phyloP scores from a whole-genome alignment of 2,888 invertebrate species.

The Eudasyphora cyanicolor region DNA sequence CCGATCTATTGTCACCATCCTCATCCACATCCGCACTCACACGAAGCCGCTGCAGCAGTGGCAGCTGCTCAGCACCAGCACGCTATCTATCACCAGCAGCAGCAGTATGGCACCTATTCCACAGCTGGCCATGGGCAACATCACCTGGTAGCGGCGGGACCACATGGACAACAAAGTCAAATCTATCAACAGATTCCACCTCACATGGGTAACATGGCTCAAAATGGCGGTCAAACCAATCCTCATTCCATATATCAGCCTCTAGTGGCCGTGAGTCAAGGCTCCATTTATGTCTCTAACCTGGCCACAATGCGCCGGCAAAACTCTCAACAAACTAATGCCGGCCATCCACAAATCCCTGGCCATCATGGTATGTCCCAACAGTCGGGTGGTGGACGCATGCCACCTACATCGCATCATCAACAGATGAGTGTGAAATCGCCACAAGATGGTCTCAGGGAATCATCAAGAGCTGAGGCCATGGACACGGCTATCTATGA shows the following conservation, averaged over 20 bases:
- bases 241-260: conserved; percentile 79
- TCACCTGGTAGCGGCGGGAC: conserved; percentile 69
- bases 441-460: conserved; percentile 71
- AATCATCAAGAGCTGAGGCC: conserved; percentile 74
- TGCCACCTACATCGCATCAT: conserved; percentile 67
- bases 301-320: conserved; percentile 78
- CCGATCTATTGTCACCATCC: conserved; percentile 81
- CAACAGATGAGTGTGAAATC: conserved; percentile 70
- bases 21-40: conserved; percentile 80
- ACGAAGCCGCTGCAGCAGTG: conserved; percentile 75
- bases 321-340: conserved; percentile 73
- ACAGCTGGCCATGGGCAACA: conserved; percentile 72
- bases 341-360: conserved; percentile 73
- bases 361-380: conserved; percentile 71
- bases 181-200: conserved; percentile 80
- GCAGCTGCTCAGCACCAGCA: conserved; percentile 82
- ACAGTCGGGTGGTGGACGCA: conserved; percentile 45
- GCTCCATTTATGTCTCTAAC: conserved; percentile 77
- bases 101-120: conserved; percentile 76
- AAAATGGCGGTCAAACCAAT: conserved; percentile 71
- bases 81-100: conserved; percentile 79
- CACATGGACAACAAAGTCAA: conserved; percentile 77
- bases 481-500: conserved; percentile 79
- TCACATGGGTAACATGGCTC: conserved; percentile 73
- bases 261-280: conserved; percentile 75